Conservation (phyloP, 2,797 vertebrate species). For the Myotis planiceps region DNA sequence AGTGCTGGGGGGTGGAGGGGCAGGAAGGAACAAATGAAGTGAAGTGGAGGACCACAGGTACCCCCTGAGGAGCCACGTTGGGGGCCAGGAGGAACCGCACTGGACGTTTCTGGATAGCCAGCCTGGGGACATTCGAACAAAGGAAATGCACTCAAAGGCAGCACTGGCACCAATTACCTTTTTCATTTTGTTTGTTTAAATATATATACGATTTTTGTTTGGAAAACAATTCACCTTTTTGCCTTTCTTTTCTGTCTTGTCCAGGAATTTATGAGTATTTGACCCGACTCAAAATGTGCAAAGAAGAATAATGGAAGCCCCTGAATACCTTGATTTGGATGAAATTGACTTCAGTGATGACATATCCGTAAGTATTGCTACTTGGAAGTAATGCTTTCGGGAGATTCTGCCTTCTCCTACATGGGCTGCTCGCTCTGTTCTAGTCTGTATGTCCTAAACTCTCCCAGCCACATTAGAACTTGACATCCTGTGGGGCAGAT, state of each 20-base stretch:
- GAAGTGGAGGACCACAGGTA: background rate
- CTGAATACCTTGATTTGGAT: constrained; percentile 99
- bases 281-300: constrained; percentile 86
- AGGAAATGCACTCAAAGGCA: background rate
- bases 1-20: background rate
- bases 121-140: background rate
- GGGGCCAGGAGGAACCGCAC: background rate
- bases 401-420: background rate
- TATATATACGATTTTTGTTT: background rate
- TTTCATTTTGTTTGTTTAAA: background rate
- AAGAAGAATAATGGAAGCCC: constrained; percentile 96
- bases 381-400: background rate
- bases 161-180: background rate
- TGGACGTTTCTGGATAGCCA: background rate
- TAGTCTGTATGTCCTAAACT: background rate
- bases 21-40: background rate
- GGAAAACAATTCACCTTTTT: constrained; percentile 38
- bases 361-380: constrained; percentile 92
- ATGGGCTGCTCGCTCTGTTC: background rate
- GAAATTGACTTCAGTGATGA: constrained; percentile 99
- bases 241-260: constrained; percentile 67
- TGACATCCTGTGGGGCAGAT: background rate
- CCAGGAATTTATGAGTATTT: constrained; percentile 80
- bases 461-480: background rate
- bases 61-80: background rate